A percentile compares a stretch with the other conserved stretches of the same genome.
phyloP scores from a whole-genome alignment of 2,797 vertebrate species.

The Sciurus carolinensis region DNA sequence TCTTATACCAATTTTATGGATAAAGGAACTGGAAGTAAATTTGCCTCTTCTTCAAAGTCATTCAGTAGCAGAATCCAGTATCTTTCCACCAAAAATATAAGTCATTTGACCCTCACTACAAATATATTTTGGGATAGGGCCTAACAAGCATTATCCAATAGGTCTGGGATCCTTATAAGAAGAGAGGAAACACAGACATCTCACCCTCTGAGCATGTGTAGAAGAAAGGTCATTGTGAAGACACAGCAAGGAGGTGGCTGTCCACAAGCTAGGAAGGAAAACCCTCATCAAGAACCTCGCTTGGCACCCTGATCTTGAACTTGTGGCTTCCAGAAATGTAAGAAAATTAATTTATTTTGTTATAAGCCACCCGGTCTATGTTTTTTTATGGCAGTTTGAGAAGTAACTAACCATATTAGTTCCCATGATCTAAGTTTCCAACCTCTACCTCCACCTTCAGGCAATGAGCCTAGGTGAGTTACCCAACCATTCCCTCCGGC shows the following conservation, averaged over 20 bases:
- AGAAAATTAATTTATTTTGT: not conserved
- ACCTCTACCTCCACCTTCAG: not conserved
- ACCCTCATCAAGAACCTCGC: not conserved
- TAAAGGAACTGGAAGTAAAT: slow-evolving; percentile 8
- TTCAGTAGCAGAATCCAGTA: not conserved
- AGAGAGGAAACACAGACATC: not conserved
- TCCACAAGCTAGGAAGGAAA: not conserved
- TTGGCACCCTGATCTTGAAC: not conserved
- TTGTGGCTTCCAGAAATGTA: not conserved
- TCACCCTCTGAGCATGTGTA: not conserved
- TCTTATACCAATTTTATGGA: not conserved
- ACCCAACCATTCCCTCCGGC: not conserved
- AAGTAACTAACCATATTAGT: not conserved
- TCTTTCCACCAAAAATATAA: not conserved
- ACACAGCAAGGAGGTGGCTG: not conserved
- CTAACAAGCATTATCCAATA: not conserved
- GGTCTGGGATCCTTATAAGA: not conserved
- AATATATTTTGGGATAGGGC: not conserved
- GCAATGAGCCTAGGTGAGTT: not conserved
- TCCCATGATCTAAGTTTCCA: not conserved
- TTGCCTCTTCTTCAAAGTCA: not conserved
- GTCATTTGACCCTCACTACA: not conserved
- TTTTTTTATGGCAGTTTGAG: not conserved
- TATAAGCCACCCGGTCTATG: not conserved
- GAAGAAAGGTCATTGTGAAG: not conserved